Percentiles rank a stretch among this genome's conserved stretches.
These are phyloP conservation scores for Pecten maximus DNA, from an alignment of 2,888 invertebrate species.

Conservation along the genomic window DNA sequence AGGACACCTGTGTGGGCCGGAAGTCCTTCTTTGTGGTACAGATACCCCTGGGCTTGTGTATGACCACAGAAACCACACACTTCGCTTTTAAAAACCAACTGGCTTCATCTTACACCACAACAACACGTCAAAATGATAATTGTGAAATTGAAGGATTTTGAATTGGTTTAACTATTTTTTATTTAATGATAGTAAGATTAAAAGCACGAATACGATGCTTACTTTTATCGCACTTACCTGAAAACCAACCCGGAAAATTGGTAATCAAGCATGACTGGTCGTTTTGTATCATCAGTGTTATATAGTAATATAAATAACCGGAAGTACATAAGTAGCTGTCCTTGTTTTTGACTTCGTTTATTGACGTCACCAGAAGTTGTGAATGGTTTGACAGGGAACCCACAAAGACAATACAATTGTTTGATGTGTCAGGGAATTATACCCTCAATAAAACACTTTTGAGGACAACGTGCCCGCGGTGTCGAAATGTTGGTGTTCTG, in stretches of 20 bases:
- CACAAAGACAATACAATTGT: not conserved
- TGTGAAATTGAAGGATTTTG: not conserved
- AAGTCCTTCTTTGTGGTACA: not conserved
- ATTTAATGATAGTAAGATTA: not conserved
- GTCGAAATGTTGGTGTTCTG: not conserved
- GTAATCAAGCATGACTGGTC: not conserved
- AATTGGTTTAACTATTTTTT: not conserved
- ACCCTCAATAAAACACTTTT: slow-evolving; percentile 14
- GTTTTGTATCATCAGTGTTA: not conserved
- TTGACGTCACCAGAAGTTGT: not conserved
- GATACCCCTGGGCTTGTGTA: not conserved
- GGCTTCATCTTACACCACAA: not conserved
- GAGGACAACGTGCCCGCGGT: not conserved
- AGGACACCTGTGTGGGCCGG: not conserved
- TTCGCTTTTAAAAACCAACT: not conserved
- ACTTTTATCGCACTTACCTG: not conserved
- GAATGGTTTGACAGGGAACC: not conserved
- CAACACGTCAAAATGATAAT: not conserved
- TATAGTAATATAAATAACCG: not conserved
- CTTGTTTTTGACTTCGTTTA: slow-evolving; percentile 9
- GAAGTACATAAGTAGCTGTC: not conserved
- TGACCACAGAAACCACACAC: not conserved
- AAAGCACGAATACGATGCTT: not conserved
- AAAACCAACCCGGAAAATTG: not conserved
- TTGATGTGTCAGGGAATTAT: slow-evolving; percentile 1